Percentiles rank a stretch among this genome's conserved stretches.
phyloP scores from a whole-genome alignment of 2,888 invertebrate genomes.

The Dromius quadrimaculatus region DNA sequence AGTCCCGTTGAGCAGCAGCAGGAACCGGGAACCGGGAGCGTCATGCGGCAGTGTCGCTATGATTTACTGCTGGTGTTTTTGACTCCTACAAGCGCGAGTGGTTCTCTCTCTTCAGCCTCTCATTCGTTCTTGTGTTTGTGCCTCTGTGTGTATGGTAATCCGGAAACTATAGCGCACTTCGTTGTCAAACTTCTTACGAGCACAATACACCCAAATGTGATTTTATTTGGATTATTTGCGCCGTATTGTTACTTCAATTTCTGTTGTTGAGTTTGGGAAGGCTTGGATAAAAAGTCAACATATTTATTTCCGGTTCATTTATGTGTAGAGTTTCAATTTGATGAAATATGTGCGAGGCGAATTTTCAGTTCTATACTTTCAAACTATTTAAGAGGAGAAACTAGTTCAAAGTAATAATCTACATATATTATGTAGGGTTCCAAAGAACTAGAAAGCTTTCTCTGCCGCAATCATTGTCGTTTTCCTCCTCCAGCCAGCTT shows the following conservation, averaged over 20 bases:
- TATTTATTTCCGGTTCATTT: background rate
- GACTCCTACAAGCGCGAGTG: conserved; percentile 53
- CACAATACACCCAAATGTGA: conserved; percentile 30
- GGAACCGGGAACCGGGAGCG: background rate
- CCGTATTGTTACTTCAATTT: conserved; percentile 24
- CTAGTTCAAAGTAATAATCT: no score
- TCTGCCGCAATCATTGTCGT: no score
- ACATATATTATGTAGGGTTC: no score
- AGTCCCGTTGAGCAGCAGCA: background rate
- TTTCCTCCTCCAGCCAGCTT: no score
- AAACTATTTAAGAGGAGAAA: no score
- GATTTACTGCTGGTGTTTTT: conserved; percentile 58
- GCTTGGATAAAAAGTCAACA: background rate
- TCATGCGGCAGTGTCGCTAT: conserved; percentile 54
- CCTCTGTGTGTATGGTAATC: background rate
- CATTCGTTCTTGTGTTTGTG: conserved; percentile 23
- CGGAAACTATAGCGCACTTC: conserved; percentile 8
- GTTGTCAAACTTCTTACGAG: conserved; percentile 19
- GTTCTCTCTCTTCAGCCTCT: conserved; percentile 36
- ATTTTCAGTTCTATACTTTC: no score
- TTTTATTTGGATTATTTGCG: conserved; percentile 30
- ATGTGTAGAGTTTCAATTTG: no score
- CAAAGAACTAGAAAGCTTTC: no score
- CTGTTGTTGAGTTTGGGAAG: conserved; percentile 2
- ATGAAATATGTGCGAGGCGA: no score